Evolutionary conservation across 2,797 vertebrate species (phyloP).

Genomic region (Platalea minor): DNA sequence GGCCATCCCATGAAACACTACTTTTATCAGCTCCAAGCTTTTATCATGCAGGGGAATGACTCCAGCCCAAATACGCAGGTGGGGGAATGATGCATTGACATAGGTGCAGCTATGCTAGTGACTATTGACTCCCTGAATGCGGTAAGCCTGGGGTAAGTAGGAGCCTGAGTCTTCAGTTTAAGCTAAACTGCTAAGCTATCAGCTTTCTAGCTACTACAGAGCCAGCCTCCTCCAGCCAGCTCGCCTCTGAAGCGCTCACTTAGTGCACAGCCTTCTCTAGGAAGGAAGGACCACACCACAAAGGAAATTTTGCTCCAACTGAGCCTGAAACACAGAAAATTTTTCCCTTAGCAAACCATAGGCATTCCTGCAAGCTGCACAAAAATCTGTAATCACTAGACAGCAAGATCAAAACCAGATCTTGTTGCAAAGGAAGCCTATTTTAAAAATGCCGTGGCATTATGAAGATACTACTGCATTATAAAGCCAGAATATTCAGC

Average conservation of each 20-base stretch:
- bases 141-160: neutral
- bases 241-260: neutral
- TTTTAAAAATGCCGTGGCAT: neutral
- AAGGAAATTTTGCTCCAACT: neutral
- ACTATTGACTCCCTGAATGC: fast-evolving
- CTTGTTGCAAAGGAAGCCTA: neutral
- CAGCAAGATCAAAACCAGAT: neutral
- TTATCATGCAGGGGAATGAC: neutral
- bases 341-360: neutral
- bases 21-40: neutral
- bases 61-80: neutral
- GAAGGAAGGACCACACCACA: neutral
- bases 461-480: neutral
- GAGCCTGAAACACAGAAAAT: neutral
- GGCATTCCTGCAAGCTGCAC: neutral
- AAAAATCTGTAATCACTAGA: neutral
- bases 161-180: neutral
- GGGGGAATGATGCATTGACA: neutral
- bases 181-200: neutral
- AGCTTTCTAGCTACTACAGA: neutral
- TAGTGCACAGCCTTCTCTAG: neutral
- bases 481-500: neutral
- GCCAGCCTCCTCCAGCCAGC: neutral
- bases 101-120: neutral
- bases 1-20: neutral